Evolutionary conservation across 2,797 vertebrate genomes (phyloP), one percentile per base, ranked within the genome.

Genomic region (Catharus ustulatus): DNA sequence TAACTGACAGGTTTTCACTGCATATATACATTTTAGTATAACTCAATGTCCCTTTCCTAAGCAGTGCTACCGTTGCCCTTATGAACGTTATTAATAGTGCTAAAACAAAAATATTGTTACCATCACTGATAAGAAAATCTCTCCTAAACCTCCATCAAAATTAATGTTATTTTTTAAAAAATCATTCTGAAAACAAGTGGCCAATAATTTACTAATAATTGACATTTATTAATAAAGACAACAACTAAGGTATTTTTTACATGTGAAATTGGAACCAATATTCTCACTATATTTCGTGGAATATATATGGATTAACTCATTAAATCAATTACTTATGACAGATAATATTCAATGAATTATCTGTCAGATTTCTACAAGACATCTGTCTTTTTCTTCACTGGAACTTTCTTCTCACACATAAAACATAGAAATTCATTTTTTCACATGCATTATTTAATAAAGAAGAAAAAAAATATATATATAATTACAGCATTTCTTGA

Each of bases 1-100:
- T 89, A 96, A 89, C 51, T 86, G 17, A 58, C 5, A n/a, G 17
- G 18, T 51, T 85, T 93, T 94, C 43, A 92, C 20, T 83, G 54
- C 29, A 92, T 92, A 89, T 87, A 91, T 87, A 81, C 85, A 13
- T 59, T 84, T 95, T 92, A 93, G 71, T 23, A 52, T 79, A 66
- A 94, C 51, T 89, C 82, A 95, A 67, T 81, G 10, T 62, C 63
- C 38, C 9, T 87, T 95, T 93, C 27, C 77, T 87, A 84, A 84
- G 17, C 23, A 95, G 43, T 72, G 42, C 49, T 59, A 88, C 34
- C 63, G 20, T 45, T 88, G 20, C 57, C 67, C 27, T 84, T 89
- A 69, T 63, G 81, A 93, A 36, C 7, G 45, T 26, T 61, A 48
- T 71, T 61, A 79, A 38, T 40, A 77, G 14, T 61, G 68, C 82